Conservation (phyloP, 2,888 invertebrate species). For the Protonemura montana region DNA sequence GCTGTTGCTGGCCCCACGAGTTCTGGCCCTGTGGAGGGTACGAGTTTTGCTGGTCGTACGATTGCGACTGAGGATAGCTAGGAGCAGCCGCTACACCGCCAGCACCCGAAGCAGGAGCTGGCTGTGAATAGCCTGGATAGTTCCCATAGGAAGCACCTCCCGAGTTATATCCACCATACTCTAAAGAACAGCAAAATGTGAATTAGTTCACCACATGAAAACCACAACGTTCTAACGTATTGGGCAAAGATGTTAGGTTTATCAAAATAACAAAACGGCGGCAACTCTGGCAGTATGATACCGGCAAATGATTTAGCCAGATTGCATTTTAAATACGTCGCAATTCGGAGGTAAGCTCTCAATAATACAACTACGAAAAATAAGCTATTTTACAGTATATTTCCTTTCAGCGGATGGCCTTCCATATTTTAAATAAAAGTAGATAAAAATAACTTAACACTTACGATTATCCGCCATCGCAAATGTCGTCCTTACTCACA, state of each 20-base stretch:
- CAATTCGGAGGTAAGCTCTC: not conserved
- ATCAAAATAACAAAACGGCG: not conserved
- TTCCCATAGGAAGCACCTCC: slow-evolving; percentile 50
- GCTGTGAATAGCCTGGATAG: slow-evolving; percentile 51
- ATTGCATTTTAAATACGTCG: not conserved
- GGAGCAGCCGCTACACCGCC: slow-evolving; percentile 46
- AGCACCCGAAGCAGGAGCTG: slow-evolving; percentile 49
- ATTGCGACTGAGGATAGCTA: slow-evolving; percentile 48
- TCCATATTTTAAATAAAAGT: not conserved
- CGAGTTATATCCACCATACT: slow-evolving; percentile 50
- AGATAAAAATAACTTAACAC: slow-evolving; percentile 38
- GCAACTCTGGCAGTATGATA: not conserved
- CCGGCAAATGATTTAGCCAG: not conserved
- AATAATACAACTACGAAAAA: not conserved
- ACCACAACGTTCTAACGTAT: not conserved
- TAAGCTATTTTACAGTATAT: not conserved
- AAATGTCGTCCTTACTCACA: not conserved
- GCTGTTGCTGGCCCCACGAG: slow-evolving; percentile 48
- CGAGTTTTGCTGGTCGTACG: slow-evolving; percentile 49
- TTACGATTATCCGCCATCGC: slow-evolving; percentile 49
- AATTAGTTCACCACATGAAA: not conserved
- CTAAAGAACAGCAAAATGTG: slow-evolving; percentile 43
- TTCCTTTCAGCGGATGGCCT: not conserved
- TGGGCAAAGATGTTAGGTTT: not conserved
- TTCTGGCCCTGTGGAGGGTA: slow-evolving; percentile 47